A percentile compares a stretch with the other conserved stretches of the same genome.
phyloP scores from a whole-genome alignment of 2,113 vertebrate species.

The Rana temporaria region DNA sequence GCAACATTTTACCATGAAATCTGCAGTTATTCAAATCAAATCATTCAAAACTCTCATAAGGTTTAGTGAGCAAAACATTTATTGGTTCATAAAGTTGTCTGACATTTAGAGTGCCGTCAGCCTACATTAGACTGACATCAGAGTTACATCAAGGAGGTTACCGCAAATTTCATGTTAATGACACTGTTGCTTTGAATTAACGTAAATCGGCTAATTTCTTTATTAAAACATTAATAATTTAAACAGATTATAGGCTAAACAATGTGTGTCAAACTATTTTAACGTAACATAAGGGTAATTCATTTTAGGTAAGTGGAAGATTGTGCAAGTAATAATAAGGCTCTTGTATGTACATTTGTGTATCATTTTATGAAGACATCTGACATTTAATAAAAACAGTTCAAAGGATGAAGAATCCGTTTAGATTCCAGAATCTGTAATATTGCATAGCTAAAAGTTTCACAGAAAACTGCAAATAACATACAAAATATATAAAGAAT shows the following conservation, averaged over 20 bases:
- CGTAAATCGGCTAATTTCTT: not conserved
- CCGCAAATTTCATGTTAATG: not conserved
- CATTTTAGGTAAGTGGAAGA: not conserved
- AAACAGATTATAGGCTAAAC: too few relatives aligned
- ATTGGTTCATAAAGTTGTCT: not conserved
- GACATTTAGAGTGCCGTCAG: not conserved
- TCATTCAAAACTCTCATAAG: not conserved
- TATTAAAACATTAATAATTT: not conserved
- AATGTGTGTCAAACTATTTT: too few relatives aligned
- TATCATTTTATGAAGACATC: too few relatives aligned
- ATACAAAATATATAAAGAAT: too few relatives aligned
- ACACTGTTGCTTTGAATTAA: not conserved
- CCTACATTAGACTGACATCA: slow-evolving; percentile 1
- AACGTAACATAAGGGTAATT: too few relatives aligned
- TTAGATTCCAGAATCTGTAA: too few relatives aligned
- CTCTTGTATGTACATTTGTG: not conserved
- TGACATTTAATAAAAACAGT: too few relatives aligned
- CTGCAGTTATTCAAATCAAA: not conserved
- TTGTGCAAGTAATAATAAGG: not conserved
- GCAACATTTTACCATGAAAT: not conserved
- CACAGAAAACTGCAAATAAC: too few relatives aligned
- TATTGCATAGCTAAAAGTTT: too few relatives aligned
- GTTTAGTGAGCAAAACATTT: slow-evolving; percentile 9
- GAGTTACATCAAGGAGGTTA: not conserved
- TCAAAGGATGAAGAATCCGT: too few relatives aligned